These are phyloP conservation scores for Leucophenga maculata DNA, from an alignment of 2,888 invertebrate genomes.

Conservation along the genomic window DNA sequence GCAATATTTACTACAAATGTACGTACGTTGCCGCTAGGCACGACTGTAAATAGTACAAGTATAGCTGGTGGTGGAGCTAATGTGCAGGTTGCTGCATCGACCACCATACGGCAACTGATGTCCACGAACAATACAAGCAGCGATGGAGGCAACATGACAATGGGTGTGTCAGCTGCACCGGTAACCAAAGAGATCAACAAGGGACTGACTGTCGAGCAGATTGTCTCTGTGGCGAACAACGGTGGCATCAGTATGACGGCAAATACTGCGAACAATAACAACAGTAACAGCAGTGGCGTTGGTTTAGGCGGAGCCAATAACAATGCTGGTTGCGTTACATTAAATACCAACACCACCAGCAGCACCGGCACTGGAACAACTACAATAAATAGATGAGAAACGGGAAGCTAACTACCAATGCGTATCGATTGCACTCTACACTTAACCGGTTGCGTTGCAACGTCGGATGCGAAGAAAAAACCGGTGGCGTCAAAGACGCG, in stretches of 20 bases:
- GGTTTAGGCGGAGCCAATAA: constrained; percentile 37
- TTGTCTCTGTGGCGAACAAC: constrained; percentile 55
- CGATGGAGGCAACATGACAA: constrained; percentile 24
- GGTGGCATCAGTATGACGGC: constrained; percentile 52
- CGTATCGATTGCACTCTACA: constrained; percentile 48
- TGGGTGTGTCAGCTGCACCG: not conserved
- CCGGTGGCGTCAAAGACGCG: not conserved
- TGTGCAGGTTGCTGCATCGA: constrained; percentile 54
- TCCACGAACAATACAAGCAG: constrained; percentile 30
- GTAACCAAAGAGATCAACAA: constrained; percentile 51
- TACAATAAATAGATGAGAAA: constrained; percentile 73
- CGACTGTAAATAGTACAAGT: constrained; percentile 53
- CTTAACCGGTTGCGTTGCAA: constrained; percentile 40
- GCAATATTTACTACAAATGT: constrained; percentile 62
- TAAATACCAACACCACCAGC: no score
- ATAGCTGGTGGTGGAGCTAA: constrained; percentile 35
- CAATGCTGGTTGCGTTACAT: constrained; percentile 32
- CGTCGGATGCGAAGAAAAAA: not conserved
- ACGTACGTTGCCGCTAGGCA: constrained; percentile 64
- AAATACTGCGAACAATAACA: constrained; percentile 41
- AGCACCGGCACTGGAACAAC: constrained; percentile 42
- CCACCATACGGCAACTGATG: constrained; percentile 40
- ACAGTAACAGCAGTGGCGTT: constrained; percentile 38
- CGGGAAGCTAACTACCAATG: constrained; percentile 70
- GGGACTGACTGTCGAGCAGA: constrained; percentile 54